phyloP scores from a whole-genome alignment of 2,797 vertebrate species.

The Enteromius argenteus region DNA sequence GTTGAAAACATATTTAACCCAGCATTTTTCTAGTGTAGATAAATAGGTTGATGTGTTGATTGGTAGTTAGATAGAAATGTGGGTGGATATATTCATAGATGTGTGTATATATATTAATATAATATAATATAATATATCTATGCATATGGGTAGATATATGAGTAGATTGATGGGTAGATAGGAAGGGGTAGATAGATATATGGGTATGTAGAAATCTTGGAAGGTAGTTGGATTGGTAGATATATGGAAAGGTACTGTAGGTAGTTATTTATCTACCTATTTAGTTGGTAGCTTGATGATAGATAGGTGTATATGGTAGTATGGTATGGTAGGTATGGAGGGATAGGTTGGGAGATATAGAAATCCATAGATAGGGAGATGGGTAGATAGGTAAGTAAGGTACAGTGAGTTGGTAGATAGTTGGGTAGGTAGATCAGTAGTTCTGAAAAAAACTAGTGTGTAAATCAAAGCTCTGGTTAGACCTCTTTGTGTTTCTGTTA shows the following conservation, averaged over 20 bases:
- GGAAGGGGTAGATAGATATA: background rate
- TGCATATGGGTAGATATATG: background rate
- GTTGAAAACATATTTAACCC: too few relatives aligned
- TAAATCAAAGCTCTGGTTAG: background rate
- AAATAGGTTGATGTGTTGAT: background rate
- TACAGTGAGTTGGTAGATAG: background rate
- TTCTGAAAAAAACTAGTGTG: background rate
- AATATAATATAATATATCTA: too few relatives aligned
- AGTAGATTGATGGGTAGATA: background rate
- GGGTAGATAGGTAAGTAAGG: background rate
- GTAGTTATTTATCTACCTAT: background rate
- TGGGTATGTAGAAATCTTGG: background rate
- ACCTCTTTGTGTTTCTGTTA: background rate
- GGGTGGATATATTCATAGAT: background rate
- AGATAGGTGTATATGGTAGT: background rate
- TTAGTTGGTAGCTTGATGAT: background rate
- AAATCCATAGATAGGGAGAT: background rate
- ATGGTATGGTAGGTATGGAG: too few relatives aligned
- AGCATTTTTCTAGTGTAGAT: background rate
- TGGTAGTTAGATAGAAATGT: background rate
- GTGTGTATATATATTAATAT: too few relatives aligned
- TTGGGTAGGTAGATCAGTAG: background rate
- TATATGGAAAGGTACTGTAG: background rate
- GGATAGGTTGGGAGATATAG: background rate
- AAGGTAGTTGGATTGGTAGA: background rate